A percentile compares a stretch with the other conserved stretches of the same genome.
Evolutionary conservation across 64 coral and sea anemone species (phyloP).

Genomic region (Montipora sp.): DNA sequence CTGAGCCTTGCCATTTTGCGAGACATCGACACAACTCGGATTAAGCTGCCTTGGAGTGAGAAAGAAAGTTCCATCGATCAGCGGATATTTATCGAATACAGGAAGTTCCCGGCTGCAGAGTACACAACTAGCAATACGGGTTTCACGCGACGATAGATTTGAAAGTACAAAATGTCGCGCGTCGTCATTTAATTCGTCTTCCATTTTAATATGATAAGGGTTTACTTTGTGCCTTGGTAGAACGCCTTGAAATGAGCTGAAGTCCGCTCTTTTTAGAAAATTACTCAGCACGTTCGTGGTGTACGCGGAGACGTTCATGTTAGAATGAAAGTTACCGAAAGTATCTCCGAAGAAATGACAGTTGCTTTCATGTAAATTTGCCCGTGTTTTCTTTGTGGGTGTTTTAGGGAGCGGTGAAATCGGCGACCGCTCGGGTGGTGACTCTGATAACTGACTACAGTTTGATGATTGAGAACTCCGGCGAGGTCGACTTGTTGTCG

Average conservation of each 20-base stretch:
- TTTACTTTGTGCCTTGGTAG: constrained; percentile 97
- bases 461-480: constrained; percentile 89
- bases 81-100: constrained; percentile 98
- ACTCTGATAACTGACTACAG: constrained; percentile 73
- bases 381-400: constrained; percentile 94
- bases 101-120: constrained; percentile 84
- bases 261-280: constrained; percentile 91
- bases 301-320: constrained; percentile 5
- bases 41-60: constrained; percentile 86
- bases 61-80: constrained; percentile 97
- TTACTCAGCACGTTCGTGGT: constrained; percentile 53
- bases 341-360: constrained; percentile 70
- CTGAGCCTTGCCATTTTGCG: constrained; percentile 79
- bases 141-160: constrained; percentile 76
- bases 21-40: constrained; percentile 80
- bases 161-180: constrained; percentile 88
- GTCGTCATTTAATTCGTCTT: constrained; percentile 91
- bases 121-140: constrained; percentile 82
- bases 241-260: constrained; percentile 91
- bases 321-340: constrained; percentile 41
- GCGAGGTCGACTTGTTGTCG: constrained; percentile 63
- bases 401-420: constrained; percentile 82
- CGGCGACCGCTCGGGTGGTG: constrained; percentile 82
- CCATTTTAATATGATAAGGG: constrained; percentile 99
- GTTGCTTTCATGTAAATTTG: constrained; percentile 57